These are phyloP conservation scores for Hydrotaea diabolus DNA, from an alignment of 2,888 invertebrate species.

Conservation along the genomic window DNA sequence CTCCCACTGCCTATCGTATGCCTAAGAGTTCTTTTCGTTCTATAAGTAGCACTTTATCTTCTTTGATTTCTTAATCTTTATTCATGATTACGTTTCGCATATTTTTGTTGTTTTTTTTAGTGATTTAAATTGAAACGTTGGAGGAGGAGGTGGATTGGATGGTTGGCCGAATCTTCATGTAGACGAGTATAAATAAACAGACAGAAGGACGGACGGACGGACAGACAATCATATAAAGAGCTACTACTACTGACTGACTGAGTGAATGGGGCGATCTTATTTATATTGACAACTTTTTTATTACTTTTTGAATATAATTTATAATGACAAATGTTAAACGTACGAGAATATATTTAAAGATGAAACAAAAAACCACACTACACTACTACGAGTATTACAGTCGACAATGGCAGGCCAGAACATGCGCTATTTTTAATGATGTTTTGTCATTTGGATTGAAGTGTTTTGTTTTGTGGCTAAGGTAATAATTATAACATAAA, in stretches of 20 bases:
- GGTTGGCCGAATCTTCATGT: neutral
- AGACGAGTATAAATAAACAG: neutral
- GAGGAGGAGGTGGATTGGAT: neutral
- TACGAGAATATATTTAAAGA: constrained; percentile 11
- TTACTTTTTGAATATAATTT: constrained; percentile 18
- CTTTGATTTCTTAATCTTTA: neutral
- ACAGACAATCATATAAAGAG: neutral
- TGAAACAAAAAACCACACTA: neutral
- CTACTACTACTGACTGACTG: neutral
- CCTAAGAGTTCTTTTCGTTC: too few species aligned
- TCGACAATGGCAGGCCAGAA: neutral
- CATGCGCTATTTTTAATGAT: too few species aligned
- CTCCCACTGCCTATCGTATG: too few species aligned
- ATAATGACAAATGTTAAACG: constrained; percentile 31
- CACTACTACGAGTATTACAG: neutral
- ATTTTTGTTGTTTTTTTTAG: too few species aligned
- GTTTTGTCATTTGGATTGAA: too few species aligned
- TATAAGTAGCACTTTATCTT: too few species aligned
- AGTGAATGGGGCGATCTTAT: neutral
- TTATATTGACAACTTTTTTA: constrained; percentile 33
- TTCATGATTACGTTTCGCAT: constrained; percentile 11
- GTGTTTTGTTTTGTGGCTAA: too few species aligned
- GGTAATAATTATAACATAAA: too few species aligned
- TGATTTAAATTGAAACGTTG: constrained; percentile 41
- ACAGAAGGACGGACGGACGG: too few species aligned